Conservation (phyloP, 2,113 vertebrate genomes). For the Muntiacus reevesi region DNA sequence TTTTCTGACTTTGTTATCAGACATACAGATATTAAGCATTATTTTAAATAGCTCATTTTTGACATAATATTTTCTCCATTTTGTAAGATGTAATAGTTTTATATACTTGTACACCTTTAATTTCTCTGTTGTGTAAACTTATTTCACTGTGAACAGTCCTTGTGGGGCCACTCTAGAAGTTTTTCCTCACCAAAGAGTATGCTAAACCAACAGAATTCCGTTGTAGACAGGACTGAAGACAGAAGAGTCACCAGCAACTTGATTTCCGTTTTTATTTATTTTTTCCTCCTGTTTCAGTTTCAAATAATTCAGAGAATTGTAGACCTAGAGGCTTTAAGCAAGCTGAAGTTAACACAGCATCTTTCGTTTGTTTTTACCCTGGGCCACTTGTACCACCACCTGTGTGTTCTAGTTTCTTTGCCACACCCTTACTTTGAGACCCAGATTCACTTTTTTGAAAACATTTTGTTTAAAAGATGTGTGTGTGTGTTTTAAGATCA, state of each 20-base stretch:
- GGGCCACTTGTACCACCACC: not conserved
- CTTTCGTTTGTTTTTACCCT: not conserved
- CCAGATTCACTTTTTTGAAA: not conserved
- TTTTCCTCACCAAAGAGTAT: conserved; percentile 38
- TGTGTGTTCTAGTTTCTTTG: not conserved
- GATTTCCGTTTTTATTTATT: not conserved
- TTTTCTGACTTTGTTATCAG: not conserved
- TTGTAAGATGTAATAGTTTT: not conserved
- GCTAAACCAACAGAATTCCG: conserved; percentile 6
- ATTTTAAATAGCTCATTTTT: not conserved
- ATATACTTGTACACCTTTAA: not conserved
- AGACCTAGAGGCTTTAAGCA: not conserved
- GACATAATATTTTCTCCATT: not conserved
- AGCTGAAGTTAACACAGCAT: not conserved
- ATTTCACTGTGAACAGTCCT: not conserved
- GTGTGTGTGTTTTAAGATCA: not conserved
- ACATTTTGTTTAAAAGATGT: not conserved
- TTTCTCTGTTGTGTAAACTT: not conserved
- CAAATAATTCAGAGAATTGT: not conserved
- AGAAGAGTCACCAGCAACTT: not conserved
- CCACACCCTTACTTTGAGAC: not conserved
- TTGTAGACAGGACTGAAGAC: conserved; percentile 25
- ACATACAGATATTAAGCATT: not conserved
- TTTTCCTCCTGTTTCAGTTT: not conserved
- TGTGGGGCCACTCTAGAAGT: conserved; percentile 44